phyloP scores from a whole-genome alignment of 2,888 invertebrate species.

The Anorthoa munda region DNA sequence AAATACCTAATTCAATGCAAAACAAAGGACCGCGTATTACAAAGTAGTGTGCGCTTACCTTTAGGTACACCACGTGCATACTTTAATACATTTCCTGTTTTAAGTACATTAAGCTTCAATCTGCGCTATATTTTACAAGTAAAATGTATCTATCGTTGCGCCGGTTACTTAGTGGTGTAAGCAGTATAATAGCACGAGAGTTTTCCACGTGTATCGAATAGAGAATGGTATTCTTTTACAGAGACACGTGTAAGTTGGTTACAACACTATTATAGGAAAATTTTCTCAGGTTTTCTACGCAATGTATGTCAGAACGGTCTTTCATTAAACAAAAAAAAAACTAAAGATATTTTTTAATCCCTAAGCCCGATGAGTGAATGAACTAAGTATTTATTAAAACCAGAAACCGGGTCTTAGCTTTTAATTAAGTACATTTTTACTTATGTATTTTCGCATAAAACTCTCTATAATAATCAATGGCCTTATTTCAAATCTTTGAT shows the following conservation, averaged over 20 bases:
- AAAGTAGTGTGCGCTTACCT: conserved; percentile 22
- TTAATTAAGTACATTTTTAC: too few species aligned
- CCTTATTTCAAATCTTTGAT: too few species aligned
- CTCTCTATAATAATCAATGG: too few species aligned
- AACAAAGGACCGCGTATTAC: not conserved
- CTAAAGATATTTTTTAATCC: too few species aligned
- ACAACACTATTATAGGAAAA: not conserved
- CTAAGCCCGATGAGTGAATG: too few species aligned
- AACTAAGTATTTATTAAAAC: too few species aligned
- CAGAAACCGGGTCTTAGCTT: too few species aligned
- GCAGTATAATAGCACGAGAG: conserved; percentile 8
- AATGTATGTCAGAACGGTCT: too few species aligned
- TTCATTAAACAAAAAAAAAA: too few species aligned
- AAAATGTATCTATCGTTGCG: conserved; percentile 43
- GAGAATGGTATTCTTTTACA: conserved; percentile 15
- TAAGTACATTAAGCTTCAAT: conserved; percentile 49
- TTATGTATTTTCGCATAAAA: too few species aligned
- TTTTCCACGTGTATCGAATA: conserved; percentile 29
- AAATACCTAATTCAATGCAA: not conserved
- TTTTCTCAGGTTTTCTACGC: too few species aligned
- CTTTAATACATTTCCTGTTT: conserved; percentile 56
- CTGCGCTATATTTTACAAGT: conserved; percentile 36
- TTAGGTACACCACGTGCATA: conserved; percentile 55
- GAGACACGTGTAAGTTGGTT: conserved; percentile 10
- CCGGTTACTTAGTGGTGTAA: conserved; percentile 17